These are phyloP conservation scores for Excalfactoria chinensis DNA, from an alignment of 2,113 vertebrate species.

Conservation along the genomic window DNA sequence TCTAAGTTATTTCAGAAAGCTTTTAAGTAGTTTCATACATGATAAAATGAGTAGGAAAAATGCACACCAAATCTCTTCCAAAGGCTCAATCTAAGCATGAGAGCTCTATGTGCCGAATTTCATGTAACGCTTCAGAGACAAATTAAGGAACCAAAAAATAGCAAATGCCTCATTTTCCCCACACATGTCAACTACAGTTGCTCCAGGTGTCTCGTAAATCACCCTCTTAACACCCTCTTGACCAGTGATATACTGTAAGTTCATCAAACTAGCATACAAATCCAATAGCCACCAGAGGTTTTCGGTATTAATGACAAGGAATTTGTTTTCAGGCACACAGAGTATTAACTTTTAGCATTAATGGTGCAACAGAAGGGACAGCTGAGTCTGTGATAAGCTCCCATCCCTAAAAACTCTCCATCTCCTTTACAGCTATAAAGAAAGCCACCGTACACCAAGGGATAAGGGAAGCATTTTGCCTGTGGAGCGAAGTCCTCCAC, in stretches of 20 bases:
- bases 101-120: neutral
- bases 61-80: fast-evolving
- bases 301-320: constrained; percentile 18
- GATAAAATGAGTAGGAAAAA: neutral
- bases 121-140: neutral
- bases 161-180: neutral
- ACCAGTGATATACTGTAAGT: constrained; percentile 5
- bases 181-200: neutral
- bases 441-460: neutral
- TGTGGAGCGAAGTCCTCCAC: neutral
- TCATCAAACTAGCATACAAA: constrained; percentile 31
- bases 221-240: constrained; percentile 18
- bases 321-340: constrained; percentile 54
- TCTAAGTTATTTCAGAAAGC: neutral
- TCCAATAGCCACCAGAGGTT: neutral
- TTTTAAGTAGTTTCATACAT: neutral
- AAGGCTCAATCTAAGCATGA: neutral
- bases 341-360: constrained; percentile 49
- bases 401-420: constrained; percentile 3
- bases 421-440: constrained; percentile 38
- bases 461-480: constrained; percentile 33
- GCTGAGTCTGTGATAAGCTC: constrained; percentile 7
- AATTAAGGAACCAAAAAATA: constrained; percentile 10
- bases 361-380: neutral
- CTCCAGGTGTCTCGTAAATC: neutral